Percentiles rank a stretch among this genome's conserved stretches.
These are phyloP conservation scores for Mercenaria mercenaria DNA, from an alignment of 1,140 invertebrate species.

Conservation along the genomic window DNA sequence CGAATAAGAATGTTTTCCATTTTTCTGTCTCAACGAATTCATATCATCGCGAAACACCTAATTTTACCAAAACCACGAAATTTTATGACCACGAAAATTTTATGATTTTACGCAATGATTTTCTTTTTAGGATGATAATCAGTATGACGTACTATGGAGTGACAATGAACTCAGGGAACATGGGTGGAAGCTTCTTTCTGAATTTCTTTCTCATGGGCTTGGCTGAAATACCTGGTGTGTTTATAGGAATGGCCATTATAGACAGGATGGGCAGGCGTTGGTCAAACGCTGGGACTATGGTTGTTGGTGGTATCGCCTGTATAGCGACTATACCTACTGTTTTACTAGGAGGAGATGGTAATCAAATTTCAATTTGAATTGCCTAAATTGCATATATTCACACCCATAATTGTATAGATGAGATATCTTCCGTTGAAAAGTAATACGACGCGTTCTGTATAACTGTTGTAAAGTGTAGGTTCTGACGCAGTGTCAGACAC, in stretches of 20 bases:
- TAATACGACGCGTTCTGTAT: not conserved
- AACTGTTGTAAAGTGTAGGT: no score
- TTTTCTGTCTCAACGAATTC: no score
- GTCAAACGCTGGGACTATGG: slow-evolving; percentile 76
- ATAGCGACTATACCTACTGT: slow-evolving; percentile 77
- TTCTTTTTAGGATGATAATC: slow-evolving; percentile 88
- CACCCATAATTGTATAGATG: not conserved
- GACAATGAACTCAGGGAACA: slow-evolving; percentile 85
- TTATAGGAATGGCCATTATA: slow-evolving; percentile 65
- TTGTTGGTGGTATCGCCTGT: slow-evolving; percentile 78
- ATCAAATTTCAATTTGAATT: not conserved
- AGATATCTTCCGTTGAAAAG: not conserved
- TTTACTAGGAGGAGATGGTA: slow-evolving; percentile 73
- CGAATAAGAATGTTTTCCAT: no score
- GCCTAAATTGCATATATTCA: not conserved
- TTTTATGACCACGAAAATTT: no score
- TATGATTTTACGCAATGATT: no score
- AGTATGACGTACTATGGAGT: slow-evolving; percentile 89
- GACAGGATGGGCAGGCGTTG: slow-evolving; percentile 75
- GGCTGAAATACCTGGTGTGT: slow-evolving; percentile 91
- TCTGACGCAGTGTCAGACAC: no score
- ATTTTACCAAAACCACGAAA: no score
- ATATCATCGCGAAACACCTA: no score
- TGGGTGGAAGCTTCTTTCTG: slow-evolving; percentile 79
- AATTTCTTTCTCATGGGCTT: slow-evolving; percentile 86